Base-by-base conservation (phyloP, 2,797 vertebrate species). In the Cebuella pygmaea region DNA sequence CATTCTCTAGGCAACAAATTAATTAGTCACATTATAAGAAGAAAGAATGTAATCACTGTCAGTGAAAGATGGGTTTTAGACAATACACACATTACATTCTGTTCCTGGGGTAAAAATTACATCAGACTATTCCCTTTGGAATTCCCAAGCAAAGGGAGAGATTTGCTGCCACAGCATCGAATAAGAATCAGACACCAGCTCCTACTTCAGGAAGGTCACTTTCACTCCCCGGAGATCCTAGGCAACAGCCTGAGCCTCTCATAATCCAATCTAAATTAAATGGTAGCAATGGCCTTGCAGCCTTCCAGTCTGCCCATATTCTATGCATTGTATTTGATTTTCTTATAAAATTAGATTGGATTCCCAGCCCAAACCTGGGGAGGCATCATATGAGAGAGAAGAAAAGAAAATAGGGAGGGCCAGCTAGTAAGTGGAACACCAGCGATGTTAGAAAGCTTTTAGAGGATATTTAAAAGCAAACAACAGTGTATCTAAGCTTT, bases 11-110 rank as follows among this genome's bases (percentile, higher is more conserved):
- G 39, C 26, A 33, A 17, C 52, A 91, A 59, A 44, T 1, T 15
- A 48, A 78, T 22, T 39, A n/a, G n/a, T 86, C 83, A 78, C 46
- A 67, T 91, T 97, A 91, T 90, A 80, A 94, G 48, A 91, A 93
- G 48, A 86, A 89, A 64, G 13, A 36, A 44, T 67, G 15, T 39
- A 88, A 70, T 86, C 94, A 61, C 55, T 85, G 30, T 83, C 72
- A 78, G 30, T 74, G n/a, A 96, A 97, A 82, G 72, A 72, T 64
- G 13, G 14, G 83, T 89, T 93, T 92, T 39, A 70, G 27, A 83
- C 55, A 95, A 76, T 72, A 93, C 93, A 85, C 57, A 88, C 39
- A 59, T 83, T 95, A 24, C 2, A 2, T 52, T 91, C 75, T 24
- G n/a, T 50, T 89, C 26, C 48, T 57, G 76, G 2, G 72, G 44